Conservation (phyloP, 2,888 invertebrate species). For the Thera obeliscata region DNA sequence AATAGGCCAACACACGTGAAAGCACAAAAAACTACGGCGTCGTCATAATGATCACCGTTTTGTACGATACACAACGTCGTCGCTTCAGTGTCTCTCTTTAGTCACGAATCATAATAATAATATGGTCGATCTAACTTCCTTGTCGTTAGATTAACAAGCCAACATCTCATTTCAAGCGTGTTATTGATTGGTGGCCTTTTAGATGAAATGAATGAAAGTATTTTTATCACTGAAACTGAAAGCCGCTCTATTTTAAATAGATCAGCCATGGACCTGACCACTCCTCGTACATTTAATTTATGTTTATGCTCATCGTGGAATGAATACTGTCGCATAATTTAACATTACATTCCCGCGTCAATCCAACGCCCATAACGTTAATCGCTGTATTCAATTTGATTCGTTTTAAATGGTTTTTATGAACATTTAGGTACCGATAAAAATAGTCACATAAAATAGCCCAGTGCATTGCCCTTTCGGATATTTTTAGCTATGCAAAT, state of each 20-base stretch:
- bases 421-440: background rate
- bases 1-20: too few relatives aligned
- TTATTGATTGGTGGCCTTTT: background rate
- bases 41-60: background rate
- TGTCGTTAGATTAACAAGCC: background rate
- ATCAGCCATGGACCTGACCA: conserved; percentile 27
- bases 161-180: conserved; percentile 3
- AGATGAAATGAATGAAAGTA: conserved; percentile 21
- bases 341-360: conserved; percentile 11
- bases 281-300: background rate
- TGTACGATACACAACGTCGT: background rate
- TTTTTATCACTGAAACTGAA: conserved; percentile 24
- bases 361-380: conserved; percentile 6
- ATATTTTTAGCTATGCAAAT: conserved; percentile 21
- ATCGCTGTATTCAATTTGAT: background rate
- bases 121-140: background rate
- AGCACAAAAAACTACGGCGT: too few relatives aligned
- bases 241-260: conserved; percentile 22
- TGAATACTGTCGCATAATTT: conserved; percentile 9
- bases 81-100: background rate
- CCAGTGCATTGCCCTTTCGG: conserved; percentile 16
- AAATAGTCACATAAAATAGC: conserved; percentile 9
- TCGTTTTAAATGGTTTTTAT: background rate
- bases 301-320: background rate
- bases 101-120: too few relatives aligned